Evolutionary conservation across 2,797 vertebrate species (phyloP), one percentile per base, ranked within the genome.

Genomic region (Sarcophilus harrisii): DNA sequence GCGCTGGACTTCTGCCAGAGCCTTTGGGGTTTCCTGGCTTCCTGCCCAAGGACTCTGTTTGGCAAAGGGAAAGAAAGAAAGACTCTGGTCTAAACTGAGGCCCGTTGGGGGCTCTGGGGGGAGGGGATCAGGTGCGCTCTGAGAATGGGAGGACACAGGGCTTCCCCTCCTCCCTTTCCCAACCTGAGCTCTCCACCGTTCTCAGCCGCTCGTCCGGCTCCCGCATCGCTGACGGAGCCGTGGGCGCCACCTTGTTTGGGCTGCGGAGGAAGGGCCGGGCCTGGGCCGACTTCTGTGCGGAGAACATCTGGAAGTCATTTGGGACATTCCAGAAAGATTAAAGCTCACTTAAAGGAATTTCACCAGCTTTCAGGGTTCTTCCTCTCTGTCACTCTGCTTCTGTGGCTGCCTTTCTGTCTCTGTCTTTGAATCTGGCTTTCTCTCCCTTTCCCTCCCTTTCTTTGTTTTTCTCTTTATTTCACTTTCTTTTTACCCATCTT

Each of bases 301-400:
- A 98, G 98, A 99, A 99, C 99, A 99, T 99, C 98, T 99, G 99
- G 99, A 99, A 99, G 98, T 98, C 99, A 99, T 99, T 99, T 99
- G 98, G 98, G 97, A 98, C 99, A 99, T 99, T 99, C 99, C 99
- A 98, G 97, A 97, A 98, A 98, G 99, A 99, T 99, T 99, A 99
- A 99, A 99, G 99, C 97, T 98, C 99, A 98, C 99, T 99, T 99
- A 99, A 98, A 99, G 99, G 99, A 98, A 98, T 98, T 99, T 99
- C 98, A 99, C 98, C 97, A 98, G 98, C 96, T 97, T 98, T 98
- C 18, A 81, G 66, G n/a, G 12, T n/a, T 87, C 21, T 87, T 27
- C 10, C 38, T 10, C 8, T n/a, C 66, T 32, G 4, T 1, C 30
- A 3, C 11, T 98, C 98, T 98, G 97, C 98, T 4, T 27, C 21